These are phyloP conservation scores for Lysiphlebus fabarum DNA, from an alignment of 1,140 invertebrate genomes.

Conservation along the genomic window DNA sequence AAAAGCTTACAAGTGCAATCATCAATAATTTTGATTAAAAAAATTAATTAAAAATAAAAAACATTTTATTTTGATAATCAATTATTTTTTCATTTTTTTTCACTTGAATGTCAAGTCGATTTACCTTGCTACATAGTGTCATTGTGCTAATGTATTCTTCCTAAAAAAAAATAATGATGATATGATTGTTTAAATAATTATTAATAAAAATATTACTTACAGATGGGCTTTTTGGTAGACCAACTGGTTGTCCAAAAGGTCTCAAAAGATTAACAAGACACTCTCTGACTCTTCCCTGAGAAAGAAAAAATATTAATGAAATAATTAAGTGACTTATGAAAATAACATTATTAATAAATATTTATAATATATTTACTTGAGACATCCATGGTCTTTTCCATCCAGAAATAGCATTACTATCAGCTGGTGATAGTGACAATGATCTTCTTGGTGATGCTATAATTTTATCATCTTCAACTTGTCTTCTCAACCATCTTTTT, in stretches of 20 bases:
- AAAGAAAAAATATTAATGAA: constrained; percentile 11
- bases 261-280: constrained; percentile 92
- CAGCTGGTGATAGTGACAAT: constrained; percentile 76
- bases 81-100: constrained; percentile 20
- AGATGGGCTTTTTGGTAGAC: constrained; percentile 95
- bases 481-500: constrained; percentile 60
- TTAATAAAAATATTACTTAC: constrained; percentile 68
- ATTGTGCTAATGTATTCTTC: constrained; percentile 52
- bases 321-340: background rate
- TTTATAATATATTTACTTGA: constrained; percentile 55
- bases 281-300: constrained; percentile 86
- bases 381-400: constrained; percentile 92
- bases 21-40: no score
- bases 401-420: constrained; percentile 70
- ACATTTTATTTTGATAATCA: no score
- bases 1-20: constrained; percentile 1
- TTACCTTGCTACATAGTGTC: constrained; percentile 52
- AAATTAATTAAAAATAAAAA: no score
- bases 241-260: constrained; percentile 93
- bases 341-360: constrained; percentile 3
- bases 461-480: constrained; percentile 46
- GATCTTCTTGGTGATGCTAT: constrained; percentile 63
- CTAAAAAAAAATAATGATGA: constrained; percentile 42
- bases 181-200: constrained; percentile 34
- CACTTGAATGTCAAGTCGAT: constrained; percentile 22